These are phyloP conservation scores for Galendromus occidentalis DNA, from an alignment of 1,140 invertebrate species.

Conservation along the genomic window DNA sequence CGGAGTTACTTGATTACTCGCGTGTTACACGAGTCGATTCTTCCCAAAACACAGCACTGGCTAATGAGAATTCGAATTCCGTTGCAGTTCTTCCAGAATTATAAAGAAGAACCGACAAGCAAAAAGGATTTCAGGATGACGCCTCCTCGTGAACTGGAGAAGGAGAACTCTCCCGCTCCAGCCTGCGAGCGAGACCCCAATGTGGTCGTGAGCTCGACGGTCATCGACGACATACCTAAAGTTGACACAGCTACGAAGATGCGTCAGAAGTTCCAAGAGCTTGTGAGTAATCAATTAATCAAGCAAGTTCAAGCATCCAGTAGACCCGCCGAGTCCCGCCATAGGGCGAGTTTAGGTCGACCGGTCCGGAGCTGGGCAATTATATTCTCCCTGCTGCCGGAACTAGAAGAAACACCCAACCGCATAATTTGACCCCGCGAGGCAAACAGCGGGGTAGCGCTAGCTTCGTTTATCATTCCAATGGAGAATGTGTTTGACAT, in stretches of 20 bases:
- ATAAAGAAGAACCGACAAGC: not conserved
- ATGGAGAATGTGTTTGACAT: too few species aligned
- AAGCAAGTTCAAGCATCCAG: too few species aligned
- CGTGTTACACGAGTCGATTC: too few species aligned
- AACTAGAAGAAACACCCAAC: too few species aligned
- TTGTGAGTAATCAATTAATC: not conserved
- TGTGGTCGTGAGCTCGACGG: not conserved
- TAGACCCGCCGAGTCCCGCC: too few species aligned
- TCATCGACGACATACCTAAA: not conserved
- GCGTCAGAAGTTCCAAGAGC: not conserved
- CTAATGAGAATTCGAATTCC: not conserved
- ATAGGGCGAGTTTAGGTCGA: too few species aligned
- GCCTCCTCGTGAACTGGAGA: not conserved
- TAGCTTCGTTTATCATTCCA: too few species aligned
- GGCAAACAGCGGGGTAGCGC: too few species aligned
- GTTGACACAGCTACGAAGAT: conserved; percentile 3
- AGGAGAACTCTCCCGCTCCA: not conserved
- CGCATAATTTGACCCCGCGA: too few species aligned
- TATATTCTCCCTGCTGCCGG: too few species aligned
- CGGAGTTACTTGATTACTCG: too few species aligned
- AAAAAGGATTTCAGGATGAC: conserved; percentile 9
- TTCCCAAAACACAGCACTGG: not conserved
- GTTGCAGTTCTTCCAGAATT: conserved; percentile 8
- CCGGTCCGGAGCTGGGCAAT: too few species aligned
- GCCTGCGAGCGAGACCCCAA: conserved; percentile 9